Evolutionary conservation across 2,888 invertebrate species (phyloP).

Genomic region (Microctonus hyperodae): DNA sequence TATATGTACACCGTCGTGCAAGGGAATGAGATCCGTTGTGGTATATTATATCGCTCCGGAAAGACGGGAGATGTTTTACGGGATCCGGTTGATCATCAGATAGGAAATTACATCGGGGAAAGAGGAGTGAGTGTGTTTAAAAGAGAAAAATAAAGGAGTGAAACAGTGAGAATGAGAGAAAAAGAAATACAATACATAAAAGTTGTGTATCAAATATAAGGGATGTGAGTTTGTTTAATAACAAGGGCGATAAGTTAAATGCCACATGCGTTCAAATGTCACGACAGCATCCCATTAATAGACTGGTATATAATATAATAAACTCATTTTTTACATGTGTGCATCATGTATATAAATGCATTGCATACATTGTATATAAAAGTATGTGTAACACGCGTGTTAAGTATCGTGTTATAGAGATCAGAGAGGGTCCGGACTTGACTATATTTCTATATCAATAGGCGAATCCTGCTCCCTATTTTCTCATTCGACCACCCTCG

Average conservation of each 20-base stretch:
- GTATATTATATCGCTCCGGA: constrained; percentile 47
- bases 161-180: background rate
- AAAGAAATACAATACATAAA: background rate
- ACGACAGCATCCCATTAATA: constrained; percentile 56
- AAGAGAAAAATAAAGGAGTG: background rate
- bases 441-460: background rate
- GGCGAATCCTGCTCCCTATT: background rate
- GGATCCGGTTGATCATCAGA: constrained; percentile 13
- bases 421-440: background rate
- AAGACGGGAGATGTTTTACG: constrained; percentile 50
- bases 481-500: too few species aligned
- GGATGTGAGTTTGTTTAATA: constrained; percentile 32
- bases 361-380: background rate
- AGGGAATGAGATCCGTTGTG: constrained; percentile 35
- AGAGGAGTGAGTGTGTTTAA: constrained; percentile 3
- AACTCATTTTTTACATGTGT: background rate
- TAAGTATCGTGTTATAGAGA: constrained; percentile 15
- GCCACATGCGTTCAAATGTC: constrained; percentile 49
- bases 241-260: constrained; percentile 49
- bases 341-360: background rate
- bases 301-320: constrained; percentile 40
- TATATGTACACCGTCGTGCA: background rate
- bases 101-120: constrained; percentile 23
- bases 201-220: constrained; percentile 34
- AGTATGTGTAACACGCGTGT: constrained; percentile 9